These are phyloP conservation scores for Hyles lineata DNA, from an alignment of 2,888 invertebrate species.

Conservation along the genomic window DNA sequence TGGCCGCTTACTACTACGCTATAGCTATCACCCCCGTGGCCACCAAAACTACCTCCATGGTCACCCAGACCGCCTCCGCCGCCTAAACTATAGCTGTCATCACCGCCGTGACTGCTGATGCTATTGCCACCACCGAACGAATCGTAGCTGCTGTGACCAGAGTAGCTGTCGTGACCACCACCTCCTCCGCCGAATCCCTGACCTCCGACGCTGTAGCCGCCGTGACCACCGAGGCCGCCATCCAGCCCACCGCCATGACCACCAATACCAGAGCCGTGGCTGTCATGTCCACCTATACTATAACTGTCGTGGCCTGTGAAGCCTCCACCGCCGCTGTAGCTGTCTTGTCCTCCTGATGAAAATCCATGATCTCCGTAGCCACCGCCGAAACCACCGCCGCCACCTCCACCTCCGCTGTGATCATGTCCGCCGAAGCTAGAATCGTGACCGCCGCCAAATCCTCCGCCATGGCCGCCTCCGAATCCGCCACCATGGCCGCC, in stretches of 20 bases:
- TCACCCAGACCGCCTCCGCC: slow-evolving; percentile 44
- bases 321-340: slow-evolving; percentile 41
- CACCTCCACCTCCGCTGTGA: slow-evolving; percentile 44
- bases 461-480: slow-evolving; percentile 37
- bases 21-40: slow-evolving; percentile 48
- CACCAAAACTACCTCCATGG: slow-evolving; percentile 43
- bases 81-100: slow-evolving; percentile 42
- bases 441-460: slow-evolving; percentile 41
- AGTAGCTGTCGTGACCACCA: slow-evolving; percentile 40
- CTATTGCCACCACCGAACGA: slow-evolving; percentile 37
- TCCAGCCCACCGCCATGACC: slow-evolving; percentile 44
- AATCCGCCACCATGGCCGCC: slow-evolving; percentile 44
- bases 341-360: slow-evolving; percentile 29
- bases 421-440: slow-evolving; percentile 39
- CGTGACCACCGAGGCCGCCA: slow-evolving; percentile 37
- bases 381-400: slow-evolving; percentile 42
- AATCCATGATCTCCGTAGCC: slow-evolving; percentile 40
- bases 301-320: slow-evolving; percentile 38
- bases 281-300: slow-evolving; percentile 39
- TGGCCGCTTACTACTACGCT: slow-evolving; percentile 44
- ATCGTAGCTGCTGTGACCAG: slow-evolving; percentile 41
- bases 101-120: slow-evolving; percentile 38
- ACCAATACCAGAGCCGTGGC: slow-evolving; percentile 43
- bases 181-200: slow-evolving; percentile 42
- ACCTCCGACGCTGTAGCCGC: slow-evolving; percentile 43